phyloP scores from a whole-genome alignment of 2,797 vertebrate species.

The Stomatorhinus walkeri region DNA sequence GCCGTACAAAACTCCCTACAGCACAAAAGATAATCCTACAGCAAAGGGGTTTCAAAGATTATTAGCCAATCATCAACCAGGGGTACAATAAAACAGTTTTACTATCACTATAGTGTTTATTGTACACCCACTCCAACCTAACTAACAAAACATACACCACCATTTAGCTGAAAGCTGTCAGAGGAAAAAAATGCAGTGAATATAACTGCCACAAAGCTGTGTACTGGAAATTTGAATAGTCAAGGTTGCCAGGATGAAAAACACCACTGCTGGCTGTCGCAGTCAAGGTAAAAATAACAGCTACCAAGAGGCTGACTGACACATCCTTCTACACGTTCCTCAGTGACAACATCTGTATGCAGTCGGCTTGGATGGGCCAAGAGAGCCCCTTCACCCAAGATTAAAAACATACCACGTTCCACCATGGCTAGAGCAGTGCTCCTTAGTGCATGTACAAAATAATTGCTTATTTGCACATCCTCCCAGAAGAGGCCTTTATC shows the following conservation, averaged over 20 bases:
- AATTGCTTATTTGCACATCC: slow-evolving; percentile 3
- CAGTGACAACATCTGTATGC: background rate
- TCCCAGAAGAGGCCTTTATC: background rate
- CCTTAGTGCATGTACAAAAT: background rate
- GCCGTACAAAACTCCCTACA: background rate
- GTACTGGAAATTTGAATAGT: background rate
- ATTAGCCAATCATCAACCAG: background rate
- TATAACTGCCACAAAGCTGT: background rate
- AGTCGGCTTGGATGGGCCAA: background rate
- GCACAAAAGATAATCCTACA: background rate
- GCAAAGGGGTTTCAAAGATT: background rate
- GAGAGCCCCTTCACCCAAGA: background rate
- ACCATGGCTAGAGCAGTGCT: background rate
- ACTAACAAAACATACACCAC: background rate
- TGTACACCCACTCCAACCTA: background rate
- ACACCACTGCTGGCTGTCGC: background rate
- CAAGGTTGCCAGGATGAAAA: background rate
- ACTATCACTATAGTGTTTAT: background rate
- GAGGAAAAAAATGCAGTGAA: background rate
- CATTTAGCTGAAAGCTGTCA: background rate
- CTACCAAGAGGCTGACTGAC: background rate
- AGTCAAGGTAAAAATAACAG: background rate
- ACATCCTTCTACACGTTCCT: background rate
- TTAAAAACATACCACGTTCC: background rate
- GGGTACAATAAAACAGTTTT: background rate